Evolutionary conservation across 2,888 invertebrate species (phyloP).

Genomic region (Cylindroiulus punctatus): DNA sequence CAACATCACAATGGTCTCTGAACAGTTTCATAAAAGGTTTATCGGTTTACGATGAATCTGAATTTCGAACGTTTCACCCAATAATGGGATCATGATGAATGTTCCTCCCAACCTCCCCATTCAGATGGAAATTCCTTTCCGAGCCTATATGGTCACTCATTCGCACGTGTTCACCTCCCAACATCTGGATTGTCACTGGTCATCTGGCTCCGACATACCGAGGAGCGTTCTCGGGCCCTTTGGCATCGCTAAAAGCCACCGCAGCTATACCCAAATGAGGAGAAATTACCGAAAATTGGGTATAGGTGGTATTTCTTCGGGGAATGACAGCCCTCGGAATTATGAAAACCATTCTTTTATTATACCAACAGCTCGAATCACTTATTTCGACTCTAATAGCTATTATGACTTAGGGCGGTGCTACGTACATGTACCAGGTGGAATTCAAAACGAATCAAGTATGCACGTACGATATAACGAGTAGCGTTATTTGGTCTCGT

Average conservation of each 20-base stretch:
- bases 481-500: neutral
- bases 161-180: conserved; percentile 5
- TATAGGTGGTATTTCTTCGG: no score
- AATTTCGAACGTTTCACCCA: conserved; percentile 25
- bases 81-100: conserved; percentile 28
- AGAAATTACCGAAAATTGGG: no score
- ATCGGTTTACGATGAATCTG: neutral
- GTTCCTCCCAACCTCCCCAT: neutral
- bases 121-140: neutral
- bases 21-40: neutral
- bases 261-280: no score
- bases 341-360: no score
- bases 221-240: no score
- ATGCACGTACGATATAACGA: no score
- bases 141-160: neutral
- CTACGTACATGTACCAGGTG: neutral
- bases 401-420: neutral
- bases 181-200: conserved; percentile 15
- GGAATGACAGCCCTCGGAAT: no score
- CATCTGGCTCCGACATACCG: neutral
- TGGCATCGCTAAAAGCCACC: no score
- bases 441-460: no score
- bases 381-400: no score
- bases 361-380: no score
- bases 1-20: neutral